Evolutionary conservation across 2,888 invertebrate genomes (phyloP), one percentile per base, ranked within the genome.

Genomic region (Zaprionus obscuricornis): DNA sequence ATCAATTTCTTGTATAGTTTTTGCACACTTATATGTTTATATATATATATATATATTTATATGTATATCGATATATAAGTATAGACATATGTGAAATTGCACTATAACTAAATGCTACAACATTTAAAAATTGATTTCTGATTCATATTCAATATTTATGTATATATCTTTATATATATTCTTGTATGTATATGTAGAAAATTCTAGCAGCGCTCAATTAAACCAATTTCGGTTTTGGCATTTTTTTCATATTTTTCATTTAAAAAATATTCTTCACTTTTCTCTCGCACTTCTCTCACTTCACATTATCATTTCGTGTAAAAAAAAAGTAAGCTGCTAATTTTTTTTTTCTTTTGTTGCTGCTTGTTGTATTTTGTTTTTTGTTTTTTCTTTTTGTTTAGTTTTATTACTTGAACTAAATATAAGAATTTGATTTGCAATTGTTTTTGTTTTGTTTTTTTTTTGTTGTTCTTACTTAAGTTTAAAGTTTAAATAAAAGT

Each of bases 51-150:
- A 29, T 13, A 27, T 51, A 40, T 39, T 43, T 40, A 45, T 47
- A 22, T 36, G 47, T 63, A 60, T 56, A n/a, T 55, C 42, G 43
- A 62, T 55, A 46, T 50, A 62, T 72, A 64, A 58, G 66, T 85
- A n/a, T n/a, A 79, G 74, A 73, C 70, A 74, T 75, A 59, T 70
- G 76, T 83, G 81, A 85, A 82, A 82, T 82, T 82, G 84, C 86
- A 82, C 82, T 82, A 82, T 66, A 81, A 84, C 85, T 82, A 82
- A 74, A 81, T 77, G 69, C 82, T 82, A 82, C 81, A 85, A 86
- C 86, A 85, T 82, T 81, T 76, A 85, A 84, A 85, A 85, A 83
- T 73, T 70, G 66, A 73, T 74, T 60, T 52, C 26, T 50, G 20
- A 43, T 66, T 39, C 43, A 20, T 22, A 33, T 47, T 40, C 33